Evolutionary conservation across 2,797 vertebrate genomes (phyloP).

Genomic region (Notolepis coatsorum): DNA sequence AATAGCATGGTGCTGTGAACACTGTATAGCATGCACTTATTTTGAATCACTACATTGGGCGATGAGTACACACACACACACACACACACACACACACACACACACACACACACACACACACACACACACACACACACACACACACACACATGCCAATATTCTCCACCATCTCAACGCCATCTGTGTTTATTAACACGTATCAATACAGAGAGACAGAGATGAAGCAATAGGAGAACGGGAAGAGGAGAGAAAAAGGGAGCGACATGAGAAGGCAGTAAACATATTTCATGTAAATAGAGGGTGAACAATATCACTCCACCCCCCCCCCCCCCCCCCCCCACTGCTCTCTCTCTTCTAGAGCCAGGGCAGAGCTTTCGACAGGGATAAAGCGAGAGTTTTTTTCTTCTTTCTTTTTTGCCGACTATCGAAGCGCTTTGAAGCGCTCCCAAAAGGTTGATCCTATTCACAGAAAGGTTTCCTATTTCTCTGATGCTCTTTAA

Average conservation of each 20-base stretch:
- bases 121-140: neutral
- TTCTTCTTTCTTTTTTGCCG: conserved; percentile 52
- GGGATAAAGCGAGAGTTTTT: conserved; percentile 67
- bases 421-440: conserved; percentile 82
- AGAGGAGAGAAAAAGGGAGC: conserved; percentile 55
- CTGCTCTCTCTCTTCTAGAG: conserved; percentile 50
- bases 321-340: conserved; percentile 28
- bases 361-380: conserved; percentile 71
- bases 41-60: neutral
- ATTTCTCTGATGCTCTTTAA: conserved; percentile 82
- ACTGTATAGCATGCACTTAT: neutral
- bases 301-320: conserved; percentile 67
- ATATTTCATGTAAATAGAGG: conserved; percentile 81
- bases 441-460: conserved; percentile 84
- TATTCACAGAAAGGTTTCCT: conserved; percentile 81
- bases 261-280: conserved; percentile 77
- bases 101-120: neutral
- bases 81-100: neutral
- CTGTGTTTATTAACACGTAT: conserved; percentile 51
- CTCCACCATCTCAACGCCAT: conserved; percentile 27
- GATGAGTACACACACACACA: neutral
- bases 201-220: conserved; percentile 49
- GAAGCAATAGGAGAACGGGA: conserved; percentile 55
- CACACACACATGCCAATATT: neutral
- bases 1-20: too few species aligned